Evolutionary conservation across 2,113 vertebrate species (phyloP), one percentile per base, ranked within the genome.

Genomic region (Gracilinanus agilis): DNA sequence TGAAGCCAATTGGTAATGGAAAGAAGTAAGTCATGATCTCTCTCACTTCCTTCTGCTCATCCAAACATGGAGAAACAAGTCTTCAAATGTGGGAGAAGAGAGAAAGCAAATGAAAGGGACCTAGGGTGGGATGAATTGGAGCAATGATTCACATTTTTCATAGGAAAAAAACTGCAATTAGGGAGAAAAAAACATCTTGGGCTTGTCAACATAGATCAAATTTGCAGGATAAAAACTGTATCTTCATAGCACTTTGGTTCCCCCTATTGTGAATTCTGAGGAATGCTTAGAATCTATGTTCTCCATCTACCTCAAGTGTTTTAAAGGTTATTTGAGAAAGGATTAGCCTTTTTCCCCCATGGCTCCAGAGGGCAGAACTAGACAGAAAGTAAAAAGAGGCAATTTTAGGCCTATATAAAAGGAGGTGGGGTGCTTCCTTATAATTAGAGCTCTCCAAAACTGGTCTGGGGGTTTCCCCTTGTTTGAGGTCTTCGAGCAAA

Each of bases 191-290:
- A 1, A 40, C 34, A 83, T 40, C n/a, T 83, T 40, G 67, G 67
- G 19, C 67, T 83, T 40, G 67, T 40, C 67, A 40, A 40, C n/a
- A 40, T 7, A 23, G 67, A 83, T 83, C 67, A 83, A 83, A 83
- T 23, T 40, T 83, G 34, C n/a, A 83, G n/a, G 67, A 83, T 83
- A 83, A 83, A 83, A 21, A 23, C 6, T 23, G 19, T 2, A 83
- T 83, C n/a, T 40, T n/a, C 67, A 83, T 6, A 40, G 67, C 67
- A 40, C 67, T 83, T 83, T 40, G 67, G 67, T 83, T 83, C 67
- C 67, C 67, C 67, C 67, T 83, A 83, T 83, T 83, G 67, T 83
- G 67, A 83, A 83, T 83, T 83, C n/a, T 23, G n/a, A 83, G 67
- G 67, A 83, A 83, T 83, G n/a, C n/a, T 83, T 83, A 83, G 67